Base-by-base conservation (phyloP, 2,888 invertebrate species). In the Lysandra bellargus region DNA sequence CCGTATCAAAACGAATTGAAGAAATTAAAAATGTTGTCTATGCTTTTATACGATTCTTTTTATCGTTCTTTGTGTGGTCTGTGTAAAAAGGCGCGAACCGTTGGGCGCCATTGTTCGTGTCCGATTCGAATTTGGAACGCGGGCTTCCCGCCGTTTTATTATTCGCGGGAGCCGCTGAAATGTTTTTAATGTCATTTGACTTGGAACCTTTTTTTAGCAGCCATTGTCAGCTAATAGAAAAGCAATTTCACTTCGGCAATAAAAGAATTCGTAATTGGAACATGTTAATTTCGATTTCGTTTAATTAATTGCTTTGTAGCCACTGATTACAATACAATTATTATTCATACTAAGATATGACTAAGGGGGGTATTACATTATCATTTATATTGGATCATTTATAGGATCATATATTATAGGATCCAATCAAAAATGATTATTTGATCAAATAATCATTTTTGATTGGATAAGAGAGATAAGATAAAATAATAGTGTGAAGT, bases 121-220 rank as follows among this genome's bases (percentile, higher is more conserved):
- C 87, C 88, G 86, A 90, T 92, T 92, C 88, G 87, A 93, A 92
- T 91, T 91, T 88, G 84, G 89, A 92, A 92, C 86, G 89, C 84
- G 84, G 90, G 86, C 89, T 85, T 88, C 89, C 94, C 90, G 94
- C 87, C 82, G 94, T 87, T 90, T 87, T 87, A 88, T 93, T 93
- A 91, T 92, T 91, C 88, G 92, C 89, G 91, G 91, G 87, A 91
- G 92, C 88, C 88, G 89, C 87, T 91, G 91, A 91, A 91, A 89
- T 85, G 81, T 84, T 88, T 90, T 88, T 90, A 88, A 87, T 85
- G 84, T 87, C 87, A 89, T 89, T 91, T 88, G 88, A 89, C 89
- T 88, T 84, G 83, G 84, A 82, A 84, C 83, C 84, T 88, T 88
- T 88, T 53, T 89, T 87, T 84, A 84, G 84, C 86, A 85, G 7